Base-by-base conservation (phyloP, 2,888 invertebrate genomes). In the Automeris io region DNA sequence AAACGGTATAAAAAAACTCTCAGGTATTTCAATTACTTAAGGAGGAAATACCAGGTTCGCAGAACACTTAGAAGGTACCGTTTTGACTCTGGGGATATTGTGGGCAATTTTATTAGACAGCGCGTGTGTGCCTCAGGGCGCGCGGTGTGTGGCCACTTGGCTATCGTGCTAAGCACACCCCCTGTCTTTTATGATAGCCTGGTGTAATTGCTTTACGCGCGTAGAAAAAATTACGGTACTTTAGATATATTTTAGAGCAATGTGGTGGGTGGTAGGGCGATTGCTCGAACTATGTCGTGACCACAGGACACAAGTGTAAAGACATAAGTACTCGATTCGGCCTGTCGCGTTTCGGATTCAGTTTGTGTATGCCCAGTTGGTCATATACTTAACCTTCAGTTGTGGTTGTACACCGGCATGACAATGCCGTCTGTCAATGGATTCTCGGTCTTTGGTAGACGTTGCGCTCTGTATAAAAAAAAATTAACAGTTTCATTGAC, bases 51-150 rank as follows among this genome's bases (percentile, higher is more conserved):
- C 64, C 45, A 62, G 61, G 61, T 39, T 40, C 43, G 54, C 69
- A 72, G 61, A 65, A 52, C 47, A 47, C 40, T 41, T 51, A 58
- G 59, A 47, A 64, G 62, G 57, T 67, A 70, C 73, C 71, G 75
- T 78, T 78, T 47, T 41, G 31, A 42, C 43, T 40, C 42, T 47
- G 42, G 39, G 42, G 22, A 13, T 32, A 35, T 31, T 29, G 45
- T 51, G 47, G 47, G 53, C 47, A 54, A 64, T 59, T 66, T 70
- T 58, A 62, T 59, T 49, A 57, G 57, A 62, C 67, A 41, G 43
- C 77, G 74, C 82, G 80, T 81, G 82, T 68, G 63, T 49, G 79
- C 80, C 78, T 29, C 57, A 47, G 71, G 78, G 66, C 54, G 50
- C 73, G 36, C 71, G 57, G 70, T 72, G 79, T 78, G 81, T 81